Conservation (phyloP, 2,113 vertebrate species). For the Irena cyanogastra region DNA sequence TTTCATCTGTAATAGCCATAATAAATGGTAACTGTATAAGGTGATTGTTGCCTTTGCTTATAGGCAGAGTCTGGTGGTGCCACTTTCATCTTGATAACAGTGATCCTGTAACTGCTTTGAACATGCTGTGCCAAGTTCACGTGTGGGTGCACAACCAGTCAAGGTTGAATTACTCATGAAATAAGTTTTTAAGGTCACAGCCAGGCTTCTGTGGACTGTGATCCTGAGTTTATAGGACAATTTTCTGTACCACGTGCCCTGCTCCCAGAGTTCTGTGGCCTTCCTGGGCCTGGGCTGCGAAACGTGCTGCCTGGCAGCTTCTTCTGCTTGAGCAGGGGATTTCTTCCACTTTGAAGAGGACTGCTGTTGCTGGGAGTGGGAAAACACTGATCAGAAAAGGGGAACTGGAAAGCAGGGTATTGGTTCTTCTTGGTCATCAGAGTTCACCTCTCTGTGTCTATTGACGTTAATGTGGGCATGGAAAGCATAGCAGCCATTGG, state of each 20-base stretch:
- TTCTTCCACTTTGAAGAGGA: background rate
- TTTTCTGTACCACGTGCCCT: background rate
- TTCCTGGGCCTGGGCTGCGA: background rate
- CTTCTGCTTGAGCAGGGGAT: background rate
- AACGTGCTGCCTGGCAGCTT: rapidly evolving
- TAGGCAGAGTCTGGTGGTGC: background rate
- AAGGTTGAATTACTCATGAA: background rate
- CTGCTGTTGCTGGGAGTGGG: background rate
- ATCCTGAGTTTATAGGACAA: background rate
- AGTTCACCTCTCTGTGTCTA: background rate
- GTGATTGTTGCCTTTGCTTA: background rate
- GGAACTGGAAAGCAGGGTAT: background rate
- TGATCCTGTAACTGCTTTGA: background rate
- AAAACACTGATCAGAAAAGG: background rate
- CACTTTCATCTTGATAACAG: background rate
- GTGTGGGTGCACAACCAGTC: background rate
- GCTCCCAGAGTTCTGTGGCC: background rate
- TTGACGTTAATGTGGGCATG: background rate
- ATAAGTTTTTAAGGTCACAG: background rate
- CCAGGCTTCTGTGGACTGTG: background rate
- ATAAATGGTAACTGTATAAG: background rate
- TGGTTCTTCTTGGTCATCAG: background rate
- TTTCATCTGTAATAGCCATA: background rate
- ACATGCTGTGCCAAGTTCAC: background rate
- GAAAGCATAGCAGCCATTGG: background rate